Evolutionary conservation across 1,140 invertebrate species (phyloP).

Genomic region (Neotoxoptera formosana): DNA sequence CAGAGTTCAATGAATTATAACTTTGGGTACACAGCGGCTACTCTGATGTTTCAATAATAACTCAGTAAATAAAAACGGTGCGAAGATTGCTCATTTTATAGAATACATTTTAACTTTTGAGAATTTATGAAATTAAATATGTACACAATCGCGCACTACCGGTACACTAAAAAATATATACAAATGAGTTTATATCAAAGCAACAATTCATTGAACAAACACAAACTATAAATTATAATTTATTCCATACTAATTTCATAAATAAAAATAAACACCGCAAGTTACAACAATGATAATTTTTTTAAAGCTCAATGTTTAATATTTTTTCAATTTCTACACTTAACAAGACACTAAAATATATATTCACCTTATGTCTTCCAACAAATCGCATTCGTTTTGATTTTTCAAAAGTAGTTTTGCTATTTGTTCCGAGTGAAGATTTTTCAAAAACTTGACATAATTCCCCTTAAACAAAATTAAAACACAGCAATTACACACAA

Average conservation of each 20-base stretch:
- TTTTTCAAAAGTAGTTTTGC: conserved; percentile 92
- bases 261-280: background rate
- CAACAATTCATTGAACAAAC: background rate
- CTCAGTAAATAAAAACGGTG: background rate
- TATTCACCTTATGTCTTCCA: conserved; percentile 85
- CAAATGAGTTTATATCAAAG: background rate
- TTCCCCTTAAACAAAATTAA: conserved; percentile 75
- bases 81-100: background rate
- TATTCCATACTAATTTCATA: background rate
- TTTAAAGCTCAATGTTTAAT: background rate
- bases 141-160: background rate
- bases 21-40: background rate
- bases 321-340: background rate
- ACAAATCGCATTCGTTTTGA: conserved; percentile 93
- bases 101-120: background rate
- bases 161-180: background rate
- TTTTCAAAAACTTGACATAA: conserved; percentile 88
- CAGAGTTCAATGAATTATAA: background rate
- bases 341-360: background rate
- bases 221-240: background rate
- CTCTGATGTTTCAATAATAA: background rate
- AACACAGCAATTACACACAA: background rate
- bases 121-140: background rate
- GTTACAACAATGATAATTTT: background rate
- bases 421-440: conserved; percentile 90